Base-by-base conservation (phyloP, 2,888 invertebrate species). In the Erebia epiphron region DNA sequence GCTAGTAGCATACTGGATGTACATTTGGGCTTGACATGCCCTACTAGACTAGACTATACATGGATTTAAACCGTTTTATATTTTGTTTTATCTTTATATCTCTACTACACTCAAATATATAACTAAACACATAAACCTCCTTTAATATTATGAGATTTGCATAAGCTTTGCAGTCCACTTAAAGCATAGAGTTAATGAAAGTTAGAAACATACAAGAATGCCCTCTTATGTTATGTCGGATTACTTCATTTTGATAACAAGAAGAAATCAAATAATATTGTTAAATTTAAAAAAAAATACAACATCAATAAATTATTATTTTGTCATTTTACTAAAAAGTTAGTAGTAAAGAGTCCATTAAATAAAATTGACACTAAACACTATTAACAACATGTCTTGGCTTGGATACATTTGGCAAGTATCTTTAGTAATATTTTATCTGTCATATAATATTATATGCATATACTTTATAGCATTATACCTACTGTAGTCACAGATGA, bases 381-480 rank as follows among this genome's bases (percentile, higher is more conserved):
- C 43, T 61, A 49, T 21, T 43, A 62, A 62, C 43, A 62, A 62
- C 43, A 18, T 60, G 57, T 57, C 8, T 56, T 61, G 61, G 61
- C 46, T 62, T 49, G 62, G 14, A 49, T 13, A 46, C 49, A 49
- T 61, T 61, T 62, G 21, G 21, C 62, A 46, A 49, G 14, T 9
- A 8, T 60, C 21, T n/a, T 2, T 18, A 16, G 16, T 46, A 61
- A 46, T 62, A 49, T 61, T 61, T 61, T 43, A 46, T 21, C 46
- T 61, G 61, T 18, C 46, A 21, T 13, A 46, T 43, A 9, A 61
- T 46, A 61, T 2, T 2, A 56, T 9, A 46, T 46, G 26, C 26
- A 26, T 46, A 46, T 13, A 46, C 46, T 35, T 7, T 26, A 26
- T 26, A 26, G 26, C 26, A 26, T 26, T 26, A 26, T 26, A 26